These are phyloP conservation scores for Acropternis orthonyx DNA, from an alignment of 2,797 vertebrate genomes.

Conservation along the genomic window DNA sequence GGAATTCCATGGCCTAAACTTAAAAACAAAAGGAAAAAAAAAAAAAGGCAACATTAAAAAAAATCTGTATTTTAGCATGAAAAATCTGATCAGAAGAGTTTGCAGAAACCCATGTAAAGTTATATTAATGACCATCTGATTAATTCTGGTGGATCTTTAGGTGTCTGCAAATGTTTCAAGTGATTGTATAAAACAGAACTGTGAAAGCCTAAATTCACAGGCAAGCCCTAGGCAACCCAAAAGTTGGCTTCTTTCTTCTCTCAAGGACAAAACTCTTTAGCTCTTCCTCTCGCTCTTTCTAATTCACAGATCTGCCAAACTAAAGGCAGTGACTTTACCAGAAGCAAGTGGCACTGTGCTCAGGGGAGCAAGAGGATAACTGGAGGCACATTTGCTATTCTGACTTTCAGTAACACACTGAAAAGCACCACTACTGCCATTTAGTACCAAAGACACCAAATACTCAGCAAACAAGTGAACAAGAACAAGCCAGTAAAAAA, in stretches of 20 bases:
- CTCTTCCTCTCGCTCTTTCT: not conserved
- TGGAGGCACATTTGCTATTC: not conserved
- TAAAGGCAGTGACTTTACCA: not conserved
- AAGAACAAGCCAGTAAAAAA: not conserved
- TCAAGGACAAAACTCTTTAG: not conserved
- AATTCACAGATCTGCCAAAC: not conserved
- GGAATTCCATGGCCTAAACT: not conserved
- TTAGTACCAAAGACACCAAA: constrained; percentile 17
- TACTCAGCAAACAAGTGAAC: not conserved
- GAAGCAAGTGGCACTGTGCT: not conserved
- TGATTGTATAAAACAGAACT: not conserved
- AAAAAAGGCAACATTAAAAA: not conserved
- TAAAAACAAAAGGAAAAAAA: not conserved
- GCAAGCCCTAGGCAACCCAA: not conserved
- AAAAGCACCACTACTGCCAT: not conserved
- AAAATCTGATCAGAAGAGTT: not conserved
- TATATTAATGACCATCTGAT: not conserved
- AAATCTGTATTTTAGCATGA: not conserved
- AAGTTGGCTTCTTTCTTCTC: not conserved
- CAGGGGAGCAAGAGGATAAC: not conserved
- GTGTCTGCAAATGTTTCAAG: not conserved
- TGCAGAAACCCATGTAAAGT: not conserved
- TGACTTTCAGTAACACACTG: not conserved
- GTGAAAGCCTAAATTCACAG: not conserved
- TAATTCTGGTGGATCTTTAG: not conserved